Evolutionary conservation across 2,888 invertebrate species (phyloP).

Genomic region (Xestia ashworthii): DNA sequence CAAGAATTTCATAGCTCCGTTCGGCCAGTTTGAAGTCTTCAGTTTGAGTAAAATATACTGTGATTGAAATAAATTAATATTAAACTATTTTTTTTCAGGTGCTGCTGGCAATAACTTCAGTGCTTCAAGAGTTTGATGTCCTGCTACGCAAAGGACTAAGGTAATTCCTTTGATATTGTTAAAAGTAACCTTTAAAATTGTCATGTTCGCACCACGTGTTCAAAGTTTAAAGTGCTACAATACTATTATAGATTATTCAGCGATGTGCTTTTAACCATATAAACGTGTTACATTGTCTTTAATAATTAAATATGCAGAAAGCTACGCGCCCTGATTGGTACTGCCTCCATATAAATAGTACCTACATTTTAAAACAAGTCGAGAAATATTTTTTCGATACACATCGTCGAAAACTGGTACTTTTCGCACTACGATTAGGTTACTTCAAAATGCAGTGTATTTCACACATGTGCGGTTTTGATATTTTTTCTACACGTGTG

Average conservation of each 20-base stretch:
- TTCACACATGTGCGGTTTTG: too few species aligned
- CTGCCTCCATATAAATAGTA: neutral
- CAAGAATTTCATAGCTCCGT: neutral
- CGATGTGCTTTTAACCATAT: neutral
- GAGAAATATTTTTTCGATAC: too few species aligned
- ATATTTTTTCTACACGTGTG: too few species aligned
- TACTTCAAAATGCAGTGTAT: too few species aligned
- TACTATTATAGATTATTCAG: too few species aligned
- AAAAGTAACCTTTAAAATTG: neutral
- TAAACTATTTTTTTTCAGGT: neutral
- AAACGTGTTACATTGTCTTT: neutral
- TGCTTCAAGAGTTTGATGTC: neutral
- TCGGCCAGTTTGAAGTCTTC: neutral
- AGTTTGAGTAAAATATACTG: too few species aligned
- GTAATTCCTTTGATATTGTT: neutral
- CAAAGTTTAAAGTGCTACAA: neutral
- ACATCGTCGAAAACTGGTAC: too few species aligned
- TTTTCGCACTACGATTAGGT: too few species aligned
- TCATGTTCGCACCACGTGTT: neutral
- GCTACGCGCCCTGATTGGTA: neutral
- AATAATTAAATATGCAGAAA: neutral
- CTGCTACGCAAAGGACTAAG: neutral
- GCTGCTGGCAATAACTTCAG: neutral
- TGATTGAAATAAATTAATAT: neutral
- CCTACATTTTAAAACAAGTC: too few species aligned